Base-by-base conservation (phyloP, 2,888 invertebrate genomes). In the Orthosia gracilis region DNA sequence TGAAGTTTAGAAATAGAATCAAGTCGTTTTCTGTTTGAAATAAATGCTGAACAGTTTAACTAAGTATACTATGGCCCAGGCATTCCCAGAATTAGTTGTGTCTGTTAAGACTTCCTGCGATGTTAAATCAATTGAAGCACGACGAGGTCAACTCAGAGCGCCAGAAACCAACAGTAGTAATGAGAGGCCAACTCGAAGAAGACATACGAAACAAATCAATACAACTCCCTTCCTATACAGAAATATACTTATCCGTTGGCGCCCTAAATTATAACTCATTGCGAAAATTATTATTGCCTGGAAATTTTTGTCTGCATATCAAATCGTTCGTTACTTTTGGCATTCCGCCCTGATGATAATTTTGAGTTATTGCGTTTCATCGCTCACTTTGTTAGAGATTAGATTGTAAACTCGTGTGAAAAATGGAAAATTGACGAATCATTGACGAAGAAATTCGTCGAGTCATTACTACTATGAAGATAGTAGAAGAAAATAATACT, bases 201-300 rank as follows among this genome's bases (percentile, higher is more conserved):
- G 40, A 49, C 4, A 11, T n/a, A 61, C 15, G 26, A 45, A 50
- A 61, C 49, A 45, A 75, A 75, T 45, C 18, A 61, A 74, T 54
- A 45, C 11, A 0, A 13, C 17, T n/a, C 26, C n/a, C n/a, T 69
- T 52, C 62, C 31, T n/a, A 47, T 1, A 50, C 45, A 49, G 66
- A 69, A 55, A 47, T 58, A 80, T 66, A 23, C 54, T 26, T 31
- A 64, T 57, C n/a, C 2, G 55, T 73, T 57, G 57, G 77, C 54
- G 59, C 54, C 59, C 18, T 69, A 61, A 78, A 72, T 71, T 82
- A 67, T 55, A 73, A 69, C 76, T 69, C 57, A 71, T 74, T 83
- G 73, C 70, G 26, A 73, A 69, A 64, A 71, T 66, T 76, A 83
- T 76, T 73, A 64, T 62, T 76, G 71, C 76, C 73, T 76, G 76